Base-by-base conservation (phyloP, 92 coral and sea anemone genomes). In the Bergia puertoricense region DNA sequence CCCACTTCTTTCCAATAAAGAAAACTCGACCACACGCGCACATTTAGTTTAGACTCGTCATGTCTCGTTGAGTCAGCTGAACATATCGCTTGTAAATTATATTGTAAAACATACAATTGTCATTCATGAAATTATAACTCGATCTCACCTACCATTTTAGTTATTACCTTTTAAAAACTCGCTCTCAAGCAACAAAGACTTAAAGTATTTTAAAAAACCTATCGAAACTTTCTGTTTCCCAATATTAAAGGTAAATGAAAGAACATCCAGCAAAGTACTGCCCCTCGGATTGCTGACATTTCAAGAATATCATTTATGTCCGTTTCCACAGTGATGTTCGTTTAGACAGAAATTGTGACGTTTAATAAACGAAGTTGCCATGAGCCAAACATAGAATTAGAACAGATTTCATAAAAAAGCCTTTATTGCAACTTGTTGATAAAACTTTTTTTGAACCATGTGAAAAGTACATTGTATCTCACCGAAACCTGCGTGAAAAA, bases 41-140 rank as follows among this genome's bases (percentile, higher is more conserved):
- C 10, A 22, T 38, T 44, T 84, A 69, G 79, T 69, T 72, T 84
- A 68, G 87, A 84, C 78, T 71, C 87, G 87, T 84, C 79, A 84
- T 71, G 87, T 84, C 87, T 84, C 87, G 87, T 72, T 82, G 86
- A 48, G 39, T 84, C 87, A 84, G 87, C 87, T 84, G 87, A 84
- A 46, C 87, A 71, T 73, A 84, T 84, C 77, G 72, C 87, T 84
- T 84, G 87, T 84, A 84, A 84, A 84, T 84, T 71, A 84, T 84
- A 84, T 84, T 84, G 87, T 84, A 84, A 84, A 71, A 84, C 42
- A 71, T 14, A 76, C 79, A 84, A 30, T 84, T 84, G 87, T 84
- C 72, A 84, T 84, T 84, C 87, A 84, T 84, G 69, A 84, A 84
- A 69, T 48, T 71, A 84, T 68, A 48, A 74, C 87, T 71, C 59